Evolutionary conservation across 92 coral and sea anemone species (phyloP).

Genomic region (Phenganax stokvisi): DNA sequence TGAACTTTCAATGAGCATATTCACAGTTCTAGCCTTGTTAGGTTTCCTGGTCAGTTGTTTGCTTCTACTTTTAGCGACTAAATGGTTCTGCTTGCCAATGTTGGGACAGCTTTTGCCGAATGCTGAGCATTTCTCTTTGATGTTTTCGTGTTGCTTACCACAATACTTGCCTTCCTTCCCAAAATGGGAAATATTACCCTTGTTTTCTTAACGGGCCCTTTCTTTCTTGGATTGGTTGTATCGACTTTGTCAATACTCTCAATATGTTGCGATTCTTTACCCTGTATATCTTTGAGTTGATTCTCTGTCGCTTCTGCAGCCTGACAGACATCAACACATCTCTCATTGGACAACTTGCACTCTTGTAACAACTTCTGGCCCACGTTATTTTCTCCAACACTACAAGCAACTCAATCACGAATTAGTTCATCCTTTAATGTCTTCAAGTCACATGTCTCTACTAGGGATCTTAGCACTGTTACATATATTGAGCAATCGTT

Average conservation of each 20-base stretch:
- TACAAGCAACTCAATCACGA: background rate
- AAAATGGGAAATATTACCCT: too few relatives aligned
- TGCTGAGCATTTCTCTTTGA: conserved; percentile 53
- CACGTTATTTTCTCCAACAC: background rate
- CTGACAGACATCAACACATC: background rate
- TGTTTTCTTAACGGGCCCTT: too few relatives aligned
- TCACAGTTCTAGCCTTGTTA: background rate
- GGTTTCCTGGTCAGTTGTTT: background rate
- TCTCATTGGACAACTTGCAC: background rate
- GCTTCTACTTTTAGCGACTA: conserved; percentile 13
- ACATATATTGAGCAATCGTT: too few relatives aligned
- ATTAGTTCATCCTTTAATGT: background rate
- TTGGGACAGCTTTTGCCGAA: conserved; percentile 45
- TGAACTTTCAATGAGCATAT: background rate
- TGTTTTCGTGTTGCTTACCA: conserved; percentile 34
- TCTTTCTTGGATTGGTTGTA: too few relatives aligned
- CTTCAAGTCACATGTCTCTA: background rate
- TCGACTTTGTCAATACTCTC: too few relatives aligned
- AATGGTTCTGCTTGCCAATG: conserved; percentile 43
- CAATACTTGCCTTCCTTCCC: conserved; percentile 39
- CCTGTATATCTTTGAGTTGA: too few relatives aligned
- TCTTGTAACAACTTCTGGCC: background rate
- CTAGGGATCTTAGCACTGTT: background rate
- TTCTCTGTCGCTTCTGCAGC: background rate
- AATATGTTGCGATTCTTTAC: too few relatives aligned